A percentile compares a stretch with the other conserved stretches of the same genome.
Evolutionary conservation across 2,888 invertebrate genomes (phyloP).

Genomic region (Mechanitis mazaeus): DNA sequence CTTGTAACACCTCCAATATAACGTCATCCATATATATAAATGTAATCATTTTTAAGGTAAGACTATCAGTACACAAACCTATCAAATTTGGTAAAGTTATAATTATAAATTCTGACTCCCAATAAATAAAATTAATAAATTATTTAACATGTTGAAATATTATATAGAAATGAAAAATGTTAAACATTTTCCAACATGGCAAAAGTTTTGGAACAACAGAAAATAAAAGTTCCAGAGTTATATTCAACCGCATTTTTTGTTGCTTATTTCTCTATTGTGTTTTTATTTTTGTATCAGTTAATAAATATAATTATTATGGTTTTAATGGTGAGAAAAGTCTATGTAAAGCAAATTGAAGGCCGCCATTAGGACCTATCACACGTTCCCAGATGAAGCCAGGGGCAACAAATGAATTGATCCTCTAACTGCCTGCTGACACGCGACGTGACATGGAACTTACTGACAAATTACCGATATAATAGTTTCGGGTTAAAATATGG

Average conservation of each 20-base stretch:
- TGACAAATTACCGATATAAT: not conserved
- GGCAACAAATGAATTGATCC: conserved; percentile 34
- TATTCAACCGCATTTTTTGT: conserved; percentile 20
- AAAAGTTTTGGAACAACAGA: conserved; percentile 5
- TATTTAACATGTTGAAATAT: not conserved
- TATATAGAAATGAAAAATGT: conserved; percentile 8
- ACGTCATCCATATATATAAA: no score
- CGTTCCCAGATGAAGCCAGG: conserved; percentile 34
- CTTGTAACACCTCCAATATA: no score
- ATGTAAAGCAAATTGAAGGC: conserved; percentile 18
- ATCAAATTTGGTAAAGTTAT: no score
- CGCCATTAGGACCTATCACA: conserved; percentile 32
- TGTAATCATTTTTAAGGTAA: no score
- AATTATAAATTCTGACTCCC: no score
- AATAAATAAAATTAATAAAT: no score
- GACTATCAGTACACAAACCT: no score
- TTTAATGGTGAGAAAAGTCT: not conserved
- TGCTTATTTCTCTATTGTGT: not conserved
- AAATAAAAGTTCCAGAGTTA: conserved; percentile 11
- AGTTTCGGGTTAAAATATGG: not conserved
- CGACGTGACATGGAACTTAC: conserved; percentile 18
- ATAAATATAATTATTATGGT: no score
- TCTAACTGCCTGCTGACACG: conserved; percentile 35
- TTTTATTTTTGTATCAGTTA: not conserved
- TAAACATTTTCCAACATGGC: conserved; percentile 19